phyloP scores from a whole-genome alignment of 2,797 vertebrate species.

The Toxotes lorentzi region DNA sequence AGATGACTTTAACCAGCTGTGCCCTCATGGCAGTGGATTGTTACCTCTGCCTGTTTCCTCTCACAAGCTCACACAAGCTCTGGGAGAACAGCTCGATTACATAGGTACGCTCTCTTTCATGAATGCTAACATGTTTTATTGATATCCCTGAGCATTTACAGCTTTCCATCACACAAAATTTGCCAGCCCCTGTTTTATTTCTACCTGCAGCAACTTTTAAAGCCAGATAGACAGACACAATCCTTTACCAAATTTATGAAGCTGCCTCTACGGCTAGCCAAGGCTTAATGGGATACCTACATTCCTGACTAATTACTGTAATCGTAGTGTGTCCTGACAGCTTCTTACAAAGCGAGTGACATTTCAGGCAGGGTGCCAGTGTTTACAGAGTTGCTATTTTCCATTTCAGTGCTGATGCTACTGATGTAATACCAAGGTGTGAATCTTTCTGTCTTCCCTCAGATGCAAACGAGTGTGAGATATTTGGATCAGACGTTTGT shows the following conservation, averaged over 20 bases:
- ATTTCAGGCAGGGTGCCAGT: conserved; percentile 7
- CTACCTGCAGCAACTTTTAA: conserved; percentile 42
- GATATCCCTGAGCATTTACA: conserved; percentile 38
- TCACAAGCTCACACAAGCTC: conserved; percentile 26
- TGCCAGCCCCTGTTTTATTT: conserved; percentile 46
- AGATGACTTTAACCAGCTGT: conserved; percentile 85
- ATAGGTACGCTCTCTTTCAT: conserved; percentile 74
- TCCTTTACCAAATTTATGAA: conserved; percentile 49
- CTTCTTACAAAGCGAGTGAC: conserved; percentile 19
- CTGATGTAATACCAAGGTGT: conserved; percentile 17
- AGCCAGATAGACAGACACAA: conserved; percentile 31
- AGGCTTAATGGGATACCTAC: conserved; percentile 37
- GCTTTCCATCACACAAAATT: conserved; percentile 25
- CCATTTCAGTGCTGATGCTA: not conserved
- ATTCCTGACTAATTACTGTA: conserved; percentile 50
- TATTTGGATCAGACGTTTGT: conserved; percentile 87
- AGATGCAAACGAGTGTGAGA: conserved; percentile 88
- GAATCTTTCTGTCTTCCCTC: conserved; percentile 43
- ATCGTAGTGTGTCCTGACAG: conserved; percentile 30
- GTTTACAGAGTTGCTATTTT: conserved; percentile 22
- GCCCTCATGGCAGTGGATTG: conserved; percentile 84
- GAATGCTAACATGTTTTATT: conserved; percentile 25
- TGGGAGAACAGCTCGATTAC: conserved; percentile 66
- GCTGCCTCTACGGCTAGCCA: conserved; percentile 17
- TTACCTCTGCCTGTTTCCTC: conserved; percentile 65